These are phyloP conservation scores for Epirrhoe alternata DNA, from an alignment of 2,888 invertebrate species.

Conservation along the genomic window DNA sequence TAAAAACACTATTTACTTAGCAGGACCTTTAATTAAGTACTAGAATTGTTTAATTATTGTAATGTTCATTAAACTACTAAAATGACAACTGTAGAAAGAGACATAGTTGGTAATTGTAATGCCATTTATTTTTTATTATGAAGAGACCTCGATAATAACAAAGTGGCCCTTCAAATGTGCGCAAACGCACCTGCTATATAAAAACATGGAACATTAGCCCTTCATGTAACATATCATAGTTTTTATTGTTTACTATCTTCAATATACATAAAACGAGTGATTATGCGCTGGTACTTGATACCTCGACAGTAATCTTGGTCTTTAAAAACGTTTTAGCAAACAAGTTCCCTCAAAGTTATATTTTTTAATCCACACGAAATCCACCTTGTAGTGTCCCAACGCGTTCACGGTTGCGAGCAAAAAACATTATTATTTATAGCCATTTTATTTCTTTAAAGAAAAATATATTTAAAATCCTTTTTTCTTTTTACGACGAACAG, in stretches of 20 bases:
- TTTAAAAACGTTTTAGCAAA: neutral
- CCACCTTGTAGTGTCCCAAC: conserved; percentile 48
- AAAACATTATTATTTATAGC: conserved; percentile 68
- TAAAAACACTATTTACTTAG: conserved; percentile 44
- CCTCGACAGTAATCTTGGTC: neutral
- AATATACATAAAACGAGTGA: conserved; percentile 14
- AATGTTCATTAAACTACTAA: conserved; percentile 57
- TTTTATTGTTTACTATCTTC: conserved; percentile 30
- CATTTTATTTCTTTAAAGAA: conserved; percentile 60
- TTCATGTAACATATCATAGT: conserved; percentile 38
- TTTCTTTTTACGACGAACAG: conserved; percentile 60
- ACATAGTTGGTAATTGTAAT: conserved; percentile 71
- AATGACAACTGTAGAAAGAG: conserved; percentile 58
- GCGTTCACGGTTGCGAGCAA: conserved; percentile 51
- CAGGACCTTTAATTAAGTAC: conserved; percentile 55
- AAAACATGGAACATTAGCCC: conserved; percentile 53
- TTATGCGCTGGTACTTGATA: conserved; percentile 5
- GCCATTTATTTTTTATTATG: conserved; percentile 71
- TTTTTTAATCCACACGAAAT: conserved; percentile 20
- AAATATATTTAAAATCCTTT: conserved; percentile 56
- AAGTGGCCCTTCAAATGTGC: conserved; percentile 62
- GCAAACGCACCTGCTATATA: conserved; percentile 70
- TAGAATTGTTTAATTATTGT: conserved; percentile 55
- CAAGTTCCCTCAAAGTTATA: neutral
- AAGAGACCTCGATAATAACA: conserved; percentile 62